A percentile compares a stretch with the other conserved stretches of the same genome.
Conservation (phyloP, 2,888 invertebrate species). For the Hirtodrosophila histrioides region DNA sequence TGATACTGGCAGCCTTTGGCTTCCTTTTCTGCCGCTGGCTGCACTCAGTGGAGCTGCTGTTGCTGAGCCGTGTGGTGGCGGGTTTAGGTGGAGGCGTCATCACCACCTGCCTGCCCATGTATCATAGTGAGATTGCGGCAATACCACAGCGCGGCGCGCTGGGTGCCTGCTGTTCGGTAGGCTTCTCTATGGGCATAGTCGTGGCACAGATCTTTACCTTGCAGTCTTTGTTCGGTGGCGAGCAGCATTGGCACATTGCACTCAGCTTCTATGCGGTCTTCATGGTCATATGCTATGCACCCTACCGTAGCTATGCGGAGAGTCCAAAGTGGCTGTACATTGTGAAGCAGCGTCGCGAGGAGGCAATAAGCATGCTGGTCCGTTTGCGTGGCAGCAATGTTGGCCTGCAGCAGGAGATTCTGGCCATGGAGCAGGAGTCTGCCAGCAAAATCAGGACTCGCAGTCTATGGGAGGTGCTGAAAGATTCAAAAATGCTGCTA, state of each 20-base stretch:
- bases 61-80: slow-evolving; percentile 90
- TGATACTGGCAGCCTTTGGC: slow-evolving; percentile 82
- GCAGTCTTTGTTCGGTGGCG: slow-evolving; percentile 85
- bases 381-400: slow-evolving; percentile 86
- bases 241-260: slow-evolving; percentile 90
- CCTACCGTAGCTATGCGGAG: slow-evolving; percentile 90
- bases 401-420: slow-evolving; percentile 42
- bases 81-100: slow-evolving; percentile 92
- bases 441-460: slow-evolving; percentile 23
- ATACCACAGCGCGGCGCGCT: slow-evolving; percentile 90
- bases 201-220: slow-evolving; percentile 81
- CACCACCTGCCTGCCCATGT: slow-evolving; percentile 94
- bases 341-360: slow-evolving; percentile 87
- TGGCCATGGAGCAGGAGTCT: slow-evolving; percentile 50
- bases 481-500: slow-evolving; percentile 34
- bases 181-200: slow-evolving; percentile 82
- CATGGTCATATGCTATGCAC: slow-evolving; percentile 87
- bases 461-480: slow-evolving; percentile 25
- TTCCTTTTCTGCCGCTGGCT: slow-evolving; percentile 88
- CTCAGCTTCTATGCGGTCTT: slow-evolving; percentile 90
- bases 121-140: slow-evolving; percentile 94
- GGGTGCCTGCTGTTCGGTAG: slow-evolving; percentile 89
- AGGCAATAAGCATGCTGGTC: slow-evolving; percentile 87
- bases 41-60: slow-evolving; percentile 91
- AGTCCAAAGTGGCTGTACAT: slow-evolving; percentile 94